Evolutionary conservation across 2,113 vertebrate genomes (phyloP).

Genomic region (Furnarius figulus): DNA sequence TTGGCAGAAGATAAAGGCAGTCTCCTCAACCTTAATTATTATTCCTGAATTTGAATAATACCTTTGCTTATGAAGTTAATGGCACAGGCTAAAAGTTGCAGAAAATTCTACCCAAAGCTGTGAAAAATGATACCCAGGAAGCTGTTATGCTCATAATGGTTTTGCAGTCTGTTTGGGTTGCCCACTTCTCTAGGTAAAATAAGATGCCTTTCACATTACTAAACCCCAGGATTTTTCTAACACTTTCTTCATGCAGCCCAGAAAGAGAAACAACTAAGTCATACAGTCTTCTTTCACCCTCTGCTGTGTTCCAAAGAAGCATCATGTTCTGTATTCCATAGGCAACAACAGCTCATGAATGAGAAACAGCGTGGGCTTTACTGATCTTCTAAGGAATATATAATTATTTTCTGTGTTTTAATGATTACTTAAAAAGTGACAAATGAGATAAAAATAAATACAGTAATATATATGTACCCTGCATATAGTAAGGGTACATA

Average conservation of each 20-base stretch:
- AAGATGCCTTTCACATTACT: background rate
- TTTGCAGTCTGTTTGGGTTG: background rate
- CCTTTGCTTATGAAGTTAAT: background rate
- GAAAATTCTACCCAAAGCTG: background rate
- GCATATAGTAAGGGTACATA: background rate
- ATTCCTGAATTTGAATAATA: constrained; percentile 21
- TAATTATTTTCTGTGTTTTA: background rate
- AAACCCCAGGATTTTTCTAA: background rate
- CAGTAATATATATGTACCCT: background rate
- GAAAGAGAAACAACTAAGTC: constrained; percentile 2
- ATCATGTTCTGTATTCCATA: constrained; percentile 5
- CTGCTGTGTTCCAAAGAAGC: background rate
- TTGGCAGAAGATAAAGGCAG: constrained; percentile 14
- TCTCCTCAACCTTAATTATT: background rate
- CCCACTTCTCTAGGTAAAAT: background rate
- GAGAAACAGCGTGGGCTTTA: constrained; percentile 32
- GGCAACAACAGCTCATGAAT: background rate
- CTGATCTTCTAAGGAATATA: constrained; percentile 17
- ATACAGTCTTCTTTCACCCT: background rate
- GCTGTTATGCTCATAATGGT: background rate
- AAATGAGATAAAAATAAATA: constrained; percentile 6
- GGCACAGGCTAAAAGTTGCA: background rate
- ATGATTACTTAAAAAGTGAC: background rate
- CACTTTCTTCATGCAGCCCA: background rate
- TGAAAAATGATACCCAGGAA: background rate